These are phyloP conservation scores for Pseudomyrmex cubaensis DNA, from an alignment of 1,140 invertebrate genomes.

Conservation along the genomic window DNA sequence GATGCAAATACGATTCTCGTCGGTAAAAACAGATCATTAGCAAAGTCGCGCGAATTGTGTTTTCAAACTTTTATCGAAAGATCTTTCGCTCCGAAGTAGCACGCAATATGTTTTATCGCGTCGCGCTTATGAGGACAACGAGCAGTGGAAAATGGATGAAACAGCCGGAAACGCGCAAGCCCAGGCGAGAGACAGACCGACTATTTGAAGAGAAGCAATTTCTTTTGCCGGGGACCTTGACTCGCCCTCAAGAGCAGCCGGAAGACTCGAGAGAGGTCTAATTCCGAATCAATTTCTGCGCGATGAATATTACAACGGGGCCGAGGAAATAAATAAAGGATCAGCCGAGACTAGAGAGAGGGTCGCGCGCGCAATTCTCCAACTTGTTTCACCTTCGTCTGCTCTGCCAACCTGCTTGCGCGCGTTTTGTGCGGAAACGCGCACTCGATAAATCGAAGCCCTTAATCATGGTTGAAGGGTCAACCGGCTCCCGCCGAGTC, in stretches of 20 bases:
- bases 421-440: slow-evolving; percentile 18
- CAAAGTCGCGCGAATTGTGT: slow-evolving; percentile 7
- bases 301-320: slow-evolving; percentile 82
- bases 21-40: neutral
- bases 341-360: slow-evolving; percentile 54
- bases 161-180: neutral
- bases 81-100: slow-evolving; percentile 2
- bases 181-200: neutral
- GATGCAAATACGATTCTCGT: neutral
- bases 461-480: slow-evolving; percentile 70
- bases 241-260: slow-evolving; percentile 34
- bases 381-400: slow-evolving; percentile 63
- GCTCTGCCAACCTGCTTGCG: slow-evolving; percentile 20
- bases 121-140: neutral
- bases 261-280: slow-evolving; percentile 63
- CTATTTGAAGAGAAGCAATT: slow-evolving; percentile 66
- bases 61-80: neutral
- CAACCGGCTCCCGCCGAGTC: slow-evolving; percentile 54
- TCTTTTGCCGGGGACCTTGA: slow-evolving; percentile 66
- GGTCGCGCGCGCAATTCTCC: slow-evolving; percentile 65
- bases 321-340: slow-evolving; percentile 81
- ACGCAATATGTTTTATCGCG: slow-evolving; percentile 10
- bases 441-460: slow-evolving; percentile 70
- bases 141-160: slow-evolving; percentile 20
- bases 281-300: slow-evolving; percentile 82